Evolutionary conservation across 2,113 vertebrate genomes (phyloP), one percentile per base, ranked within the genome.

Genomic region (Cathartes aura): DNA sequence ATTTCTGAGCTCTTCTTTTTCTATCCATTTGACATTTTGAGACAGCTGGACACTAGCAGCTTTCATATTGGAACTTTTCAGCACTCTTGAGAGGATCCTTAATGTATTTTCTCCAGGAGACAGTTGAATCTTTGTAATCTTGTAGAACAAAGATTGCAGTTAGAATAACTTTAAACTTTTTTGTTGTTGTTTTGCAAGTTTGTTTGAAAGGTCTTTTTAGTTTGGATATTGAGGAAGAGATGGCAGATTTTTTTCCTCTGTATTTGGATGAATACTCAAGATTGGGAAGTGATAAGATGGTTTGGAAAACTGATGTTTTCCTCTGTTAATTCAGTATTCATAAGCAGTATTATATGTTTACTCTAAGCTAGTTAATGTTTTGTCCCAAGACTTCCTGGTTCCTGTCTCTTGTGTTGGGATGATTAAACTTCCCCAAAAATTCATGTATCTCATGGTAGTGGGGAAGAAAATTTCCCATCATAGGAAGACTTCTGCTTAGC

Each of bases 191-290:
- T 50, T 22, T 29, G 38, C 9, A 52, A 52, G 12, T 52, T 42
- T 34, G 15, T 79, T 91, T 80, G 40, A 63, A 88, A 85, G 14
- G 20, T 48, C 32, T 92, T 40, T 59, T 55, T 40, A 42, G 24
- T 73, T 76, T 83, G 29, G 38, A 23, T 76, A 9, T 47, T 81
- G 29, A 87, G 14, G 27, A 93, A 64, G 70, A 38, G 12, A 20
- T 47, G 34, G 36, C 32, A 73, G 21, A 29, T 32, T 21, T 32
- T 4, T 16, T 21, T 9, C 2, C 4, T 0, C 12, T 5, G 3
- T 50, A 15, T 42, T 64, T 85, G 21, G 29, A 47, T 64, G 16
- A 86, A 42, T 82, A 34, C 55, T 80, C 15, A 56, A 76, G 45
- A 74, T 40, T 9, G 38, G 55, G 42, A 80, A 70, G 45, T 68